These are phyloP conservation scores for Dreissena rostriformis DNA, from an alignment of 1,140 invertebrate genomes.

Conservation along the genomic window DNA sequence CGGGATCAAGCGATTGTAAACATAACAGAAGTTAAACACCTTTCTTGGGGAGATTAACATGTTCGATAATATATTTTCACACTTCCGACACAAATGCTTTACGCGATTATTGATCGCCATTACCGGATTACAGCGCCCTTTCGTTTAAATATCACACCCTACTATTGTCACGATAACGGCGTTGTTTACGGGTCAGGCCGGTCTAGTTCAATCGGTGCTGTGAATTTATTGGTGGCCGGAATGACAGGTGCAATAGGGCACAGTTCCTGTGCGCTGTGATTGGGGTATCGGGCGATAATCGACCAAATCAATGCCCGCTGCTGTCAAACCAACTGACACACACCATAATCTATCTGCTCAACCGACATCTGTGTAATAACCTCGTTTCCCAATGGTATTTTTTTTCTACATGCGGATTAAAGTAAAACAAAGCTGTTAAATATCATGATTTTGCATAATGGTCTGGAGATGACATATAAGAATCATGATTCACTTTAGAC, in stretches of 20 bases:
- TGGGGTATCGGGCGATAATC: neutral
- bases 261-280: conserved; percentile 17
- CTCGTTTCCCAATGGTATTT: neutral
- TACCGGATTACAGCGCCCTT: conserved; percentile 19
- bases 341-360: conserved; percentile 14
- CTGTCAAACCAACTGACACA: conserved; percentile 10
- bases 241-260: conserved; percentile 37
- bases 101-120: conserved; percentile 17
- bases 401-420: neutral
- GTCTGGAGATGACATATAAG: neutral
- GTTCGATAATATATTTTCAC: conserved; percentile 33
- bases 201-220: conserved; percentile 13
- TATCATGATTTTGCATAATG: too few relatives aligned
- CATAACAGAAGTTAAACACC: conserved; percentile 24
- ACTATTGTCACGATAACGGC: conserved; percentile 29
- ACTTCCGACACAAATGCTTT: conserved; percentile 20
- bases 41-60: conserved; percentile 28
- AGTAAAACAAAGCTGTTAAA: neutral
- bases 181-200: conserved; percentile 21
- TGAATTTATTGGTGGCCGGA: conserved; percentile 28
- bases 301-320: neutral
- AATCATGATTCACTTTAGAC: too few relatives aligned
- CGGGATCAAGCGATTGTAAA: neutral
- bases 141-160: conserved; percentile 37
- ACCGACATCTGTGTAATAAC: neutral